Evolutionary conservation across 2,888 invertebrate species (phyloP).

Genomic region (Drosophila mercatorum): DNA sequence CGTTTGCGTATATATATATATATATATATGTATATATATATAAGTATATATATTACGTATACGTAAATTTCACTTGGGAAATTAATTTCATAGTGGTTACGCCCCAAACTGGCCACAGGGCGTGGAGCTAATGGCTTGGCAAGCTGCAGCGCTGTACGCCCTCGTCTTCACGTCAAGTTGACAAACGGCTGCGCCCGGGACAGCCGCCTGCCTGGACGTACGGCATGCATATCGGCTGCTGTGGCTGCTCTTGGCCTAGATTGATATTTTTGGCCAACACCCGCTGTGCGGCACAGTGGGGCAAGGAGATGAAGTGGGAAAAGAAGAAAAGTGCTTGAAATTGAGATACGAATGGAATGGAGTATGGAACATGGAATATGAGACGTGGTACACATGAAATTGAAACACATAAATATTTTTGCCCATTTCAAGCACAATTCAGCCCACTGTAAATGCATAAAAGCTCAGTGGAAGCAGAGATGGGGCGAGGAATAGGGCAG

Average conservation of each 20-base stretch:
- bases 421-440: too few species aligned
- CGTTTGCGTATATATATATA: slow-evolving; percentile 44
- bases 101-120: slow-evolving; percentile 18
- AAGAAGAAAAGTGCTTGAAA: too few species aligned
- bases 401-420: background rate
- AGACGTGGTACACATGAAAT: too few species aligned
- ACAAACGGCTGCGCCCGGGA: slow-evolving; percentile 32
- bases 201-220: slow-evolving; percentile 7
- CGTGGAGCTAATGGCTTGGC: slow-evolving; percentile 58
- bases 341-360: too few species aligned
- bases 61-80: slow-evolving; percentile 79
- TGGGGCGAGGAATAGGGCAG: background rate
- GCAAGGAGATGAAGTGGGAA: too few species aligned
- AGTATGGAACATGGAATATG: too few species aligned
- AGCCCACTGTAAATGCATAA: slow-evolving; percentile 36
- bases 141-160: slow-evolving; percentile 60
- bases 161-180: slow-evolving; percentile 46
- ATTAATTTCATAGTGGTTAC: slow-evolving; percentile 76
- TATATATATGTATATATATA: slow-evolving; percentile 36
- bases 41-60: slow-evolving; percentile 63
- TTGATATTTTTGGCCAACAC: slow-evolving; percentile 57
- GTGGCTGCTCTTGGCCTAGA: slow-evolving; percentile 70
- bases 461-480: slow-evolving; percentile 3
- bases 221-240: slow-evolving; percentile 49
- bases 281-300: slow-evolving; percentile 37